These are phyloP conservation scores for Capromys pilorides DNA, from an alignment of 2,797 vertebrate genomes.

Conservation along the genomic window DNA sequence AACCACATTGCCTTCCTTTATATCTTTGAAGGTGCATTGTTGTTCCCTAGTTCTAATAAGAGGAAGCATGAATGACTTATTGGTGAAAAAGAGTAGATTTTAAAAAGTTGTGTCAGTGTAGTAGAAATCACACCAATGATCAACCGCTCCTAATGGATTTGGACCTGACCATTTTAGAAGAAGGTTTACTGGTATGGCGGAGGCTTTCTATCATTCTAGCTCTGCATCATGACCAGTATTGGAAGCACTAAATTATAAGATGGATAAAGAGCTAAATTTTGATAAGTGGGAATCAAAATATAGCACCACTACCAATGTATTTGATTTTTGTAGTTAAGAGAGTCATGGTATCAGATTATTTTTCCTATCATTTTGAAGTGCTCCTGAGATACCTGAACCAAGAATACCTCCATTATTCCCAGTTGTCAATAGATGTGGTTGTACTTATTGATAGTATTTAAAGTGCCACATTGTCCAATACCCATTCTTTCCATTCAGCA, in stretches of 20 bases:
- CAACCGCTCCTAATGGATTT: not conserved
- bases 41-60: not conserved
- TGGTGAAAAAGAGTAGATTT: not conserved
- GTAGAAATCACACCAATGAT: not conserved
- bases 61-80: conserved; percentile 9
- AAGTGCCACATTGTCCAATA: not conserved
- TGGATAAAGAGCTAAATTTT: not conserved
- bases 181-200: not conserved
- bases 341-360: not conserved
- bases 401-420: not conserved
- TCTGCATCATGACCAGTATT: not conserved
- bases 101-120: not conserved
- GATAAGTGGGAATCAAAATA: not conserved
- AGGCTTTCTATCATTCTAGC: not conserved
- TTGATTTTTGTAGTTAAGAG: not conserved
- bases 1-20: not conserved
- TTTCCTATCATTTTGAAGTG: not conserved
- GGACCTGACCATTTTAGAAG: not conserved
- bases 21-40: not conserved
- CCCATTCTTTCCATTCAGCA: not conserved
- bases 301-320: not conserved
- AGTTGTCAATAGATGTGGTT: not conserved
- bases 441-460: not conserved
- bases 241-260: not conserved
- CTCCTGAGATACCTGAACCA: not conserved